A percentile compares a stretch with the other conserved stretches of the same genome.
phyloP scores from a whole-genome alignment of 2,113 vertebrate genomes.

The Notarius lentiginosus region DNA sequence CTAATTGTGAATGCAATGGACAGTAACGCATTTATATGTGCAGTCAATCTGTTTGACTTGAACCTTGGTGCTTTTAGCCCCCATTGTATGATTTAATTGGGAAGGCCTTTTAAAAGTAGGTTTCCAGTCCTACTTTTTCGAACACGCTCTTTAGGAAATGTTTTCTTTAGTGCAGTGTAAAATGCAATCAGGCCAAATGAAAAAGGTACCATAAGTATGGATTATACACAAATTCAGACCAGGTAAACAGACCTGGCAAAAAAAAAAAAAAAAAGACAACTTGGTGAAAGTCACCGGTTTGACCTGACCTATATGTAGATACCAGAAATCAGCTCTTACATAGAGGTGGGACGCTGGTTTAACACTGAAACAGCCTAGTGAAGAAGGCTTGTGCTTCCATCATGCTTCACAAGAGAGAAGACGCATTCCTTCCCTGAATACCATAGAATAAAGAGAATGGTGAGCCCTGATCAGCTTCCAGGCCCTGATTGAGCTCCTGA shows the following conservation, averaged over 20 bases:
- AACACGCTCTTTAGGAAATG: neutral
- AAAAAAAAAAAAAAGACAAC: neutral
- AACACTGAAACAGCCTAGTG: neutral
- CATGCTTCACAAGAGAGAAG: neutral
- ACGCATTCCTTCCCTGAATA: conserved; percentile 20
- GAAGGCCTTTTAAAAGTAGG: neutral
- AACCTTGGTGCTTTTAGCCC: neutral
- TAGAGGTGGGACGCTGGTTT: too few relatives aligned
- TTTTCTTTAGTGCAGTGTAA: neutral
- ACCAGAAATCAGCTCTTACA: neutral
- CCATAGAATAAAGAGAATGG: conserved; percentile 1
- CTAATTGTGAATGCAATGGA: neutral
- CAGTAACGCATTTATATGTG: neutral
- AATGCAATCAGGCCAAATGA: neutral
- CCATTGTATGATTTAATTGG: neutral
- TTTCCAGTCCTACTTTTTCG: neutral
- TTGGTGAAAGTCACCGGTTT: neutral
- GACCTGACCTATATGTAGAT: too few relatives aligned
- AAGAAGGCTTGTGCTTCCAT: conserved; percentile 11
- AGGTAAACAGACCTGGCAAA: neutral
- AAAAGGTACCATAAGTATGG: neutral
- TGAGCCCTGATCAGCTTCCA: conserved; percentile 21
- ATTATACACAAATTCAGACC: neutral
- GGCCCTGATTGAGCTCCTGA: conserved; percentile 18
- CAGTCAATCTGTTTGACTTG: neutral